Conservation (phyloP, 1,140 invertebrate genomes). For the Helicoverpa zea region DNA sequence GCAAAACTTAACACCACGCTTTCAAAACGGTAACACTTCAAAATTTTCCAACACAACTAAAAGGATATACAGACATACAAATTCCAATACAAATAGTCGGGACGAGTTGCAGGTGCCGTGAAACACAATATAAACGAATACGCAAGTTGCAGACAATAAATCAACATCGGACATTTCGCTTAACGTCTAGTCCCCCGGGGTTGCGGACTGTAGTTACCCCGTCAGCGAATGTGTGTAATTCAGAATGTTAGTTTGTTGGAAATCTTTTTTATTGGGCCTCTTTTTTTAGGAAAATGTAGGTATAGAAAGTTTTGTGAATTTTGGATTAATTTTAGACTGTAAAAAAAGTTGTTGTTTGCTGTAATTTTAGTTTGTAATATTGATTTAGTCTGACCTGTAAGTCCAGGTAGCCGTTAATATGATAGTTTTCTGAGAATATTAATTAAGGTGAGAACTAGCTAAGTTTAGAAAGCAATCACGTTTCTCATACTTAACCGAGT, state of each 20-base stretch:
- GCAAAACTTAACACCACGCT: neutral
- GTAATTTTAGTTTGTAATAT: no score
- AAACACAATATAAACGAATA: constrained; percentile 34
- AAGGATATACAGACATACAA: constrained; percentile 9
- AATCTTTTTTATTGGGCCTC: constrained; percentile 7
- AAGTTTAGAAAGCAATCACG: no score
- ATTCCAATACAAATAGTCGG: constrained; percentile 26
- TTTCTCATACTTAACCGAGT: no score
- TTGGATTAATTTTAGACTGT: no score
- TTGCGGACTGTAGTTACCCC: neutral
- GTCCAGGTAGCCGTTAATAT: no score
- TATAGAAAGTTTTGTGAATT: neutral
- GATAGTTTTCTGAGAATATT: no score
- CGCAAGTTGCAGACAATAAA: constrained; percentile 37
- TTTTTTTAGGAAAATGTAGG: neutral
- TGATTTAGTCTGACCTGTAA: no score
- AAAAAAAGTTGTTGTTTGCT: no score
- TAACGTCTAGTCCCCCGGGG: constrained; percentile 35
- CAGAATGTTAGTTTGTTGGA: constrained; percentile 13
- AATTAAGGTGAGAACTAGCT: no score
- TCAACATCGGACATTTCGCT: constrained; percentile 43
- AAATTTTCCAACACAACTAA: constrained; percentile 1
- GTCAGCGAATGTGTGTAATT: constrained; percentile 29
- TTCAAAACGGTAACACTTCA: neutral
- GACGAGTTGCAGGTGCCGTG: neutral